Evolutionary conservation across 2,888 invertebrate genomes (phyloP).

Genomic region (Choreutis nemorana): DNA sequence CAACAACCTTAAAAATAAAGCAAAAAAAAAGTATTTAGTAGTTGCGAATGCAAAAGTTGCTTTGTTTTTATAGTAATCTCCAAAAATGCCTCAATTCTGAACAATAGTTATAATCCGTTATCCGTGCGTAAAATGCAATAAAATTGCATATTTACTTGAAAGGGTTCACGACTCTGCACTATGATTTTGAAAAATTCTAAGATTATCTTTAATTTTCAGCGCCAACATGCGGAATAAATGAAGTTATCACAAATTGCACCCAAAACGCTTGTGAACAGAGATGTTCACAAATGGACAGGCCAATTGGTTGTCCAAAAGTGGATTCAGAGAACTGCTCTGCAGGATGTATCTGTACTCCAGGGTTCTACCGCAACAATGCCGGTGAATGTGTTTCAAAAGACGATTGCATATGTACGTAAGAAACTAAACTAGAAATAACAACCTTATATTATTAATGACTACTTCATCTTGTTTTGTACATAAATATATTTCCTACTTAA

Average conservation of each 20-base stretch:
- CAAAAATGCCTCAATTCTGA: no score
- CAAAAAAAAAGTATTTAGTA: no score
- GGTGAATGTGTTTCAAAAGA: slow-evolving; percentile 17
- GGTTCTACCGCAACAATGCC: slow-evolving; percentile 15
- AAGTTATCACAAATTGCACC: slow-evolving; percentile 12
- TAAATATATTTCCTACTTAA: no score
- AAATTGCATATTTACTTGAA: not conserved
- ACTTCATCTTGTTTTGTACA: no score
- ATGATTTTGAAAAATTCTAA: not conserved
- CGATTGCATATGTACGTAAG: no score
- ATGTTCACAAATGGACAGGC: slow-evolving; percentile 11
- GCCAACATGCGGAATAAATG: slow-evolving; percentile 9
- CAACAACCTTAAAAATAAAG: no score
- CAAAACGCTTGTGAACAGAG: slow-evolving; percentile 12
- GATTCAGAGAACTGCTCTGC: slow-evolving; percentile 8
- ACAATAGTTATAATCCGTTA: not conserved
- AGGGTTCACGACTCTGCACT: not conserved
- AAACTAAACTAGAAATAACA: no score
- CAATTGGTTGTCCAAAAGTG: not conserved
- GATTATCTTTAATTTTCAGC: slow-evolving; percentile 1
- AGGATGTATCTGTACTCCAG: slow-evolving; percentile 17
- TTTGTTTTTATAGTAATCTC: no score
- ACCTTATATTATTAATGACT: no score
- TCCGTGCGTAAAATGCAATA: not conserved
- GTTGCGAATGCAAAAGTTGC: no score